Conservation (phyloP, 2,113 vertebrate genomes). For the Leucoraja erinaceus region DNA sequence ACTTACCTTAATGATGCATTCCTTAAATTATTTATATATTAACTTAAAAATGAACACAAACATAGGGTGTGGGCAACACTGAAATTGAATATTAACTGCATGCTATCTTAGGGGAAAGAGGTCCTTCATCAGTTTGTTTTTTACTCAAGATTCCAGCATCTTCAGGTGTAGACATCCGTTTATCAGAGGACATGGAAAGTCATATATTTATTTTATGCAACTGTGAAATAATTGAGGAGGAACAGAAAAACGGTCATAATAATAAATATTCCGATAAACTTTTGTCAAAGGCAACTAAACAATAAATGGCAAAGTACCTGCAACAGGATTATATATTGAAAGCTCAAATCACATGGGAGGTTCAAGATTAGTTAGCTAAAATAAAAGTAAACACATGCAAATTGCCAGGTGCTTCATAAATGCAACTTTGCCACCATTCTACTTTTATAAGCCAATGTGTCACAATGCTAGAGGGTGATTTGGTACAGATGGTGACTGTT, state of each 20-base stretch:
- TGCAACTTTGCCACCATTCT: neutral
- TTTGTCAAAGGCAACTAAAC: neutral
- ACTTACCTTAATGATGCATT: neutral
- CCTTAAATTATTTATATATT: neutral
- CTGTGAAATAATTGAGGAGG: neutral
- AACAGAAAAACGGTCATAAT: neutral
- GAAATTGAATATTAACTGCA: neutral
- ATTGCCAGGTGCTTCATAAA: neutral
- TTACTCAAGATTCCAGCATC: too few species aligned
- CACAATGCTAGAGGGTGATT: neutral
- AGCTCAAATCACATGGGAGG: neutral
- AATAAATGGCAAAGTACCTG: neutral
- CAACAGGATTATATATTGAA: neutral
- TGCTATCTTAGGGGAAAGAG: neutral
- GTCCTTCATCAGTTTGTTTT: too few species aligned
- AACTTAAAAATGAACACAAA: neutral
- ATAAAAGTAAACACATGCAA: neutral
- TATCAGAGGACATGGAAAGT: neutral
- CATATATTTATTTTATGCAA: neutral
- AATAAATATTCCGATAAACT: neutral
- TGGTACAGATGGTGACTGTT: neutral
- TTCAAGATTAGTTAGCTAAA: neutral
- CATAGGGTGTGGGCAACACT: neutral
- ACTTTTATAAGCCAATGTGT: neutral
- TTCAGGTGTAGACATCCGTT: neutral